Base-by-base conservation (phyloP, 2,888 invertebrate species). In the Eupeodes latifasciatus region DNA sequence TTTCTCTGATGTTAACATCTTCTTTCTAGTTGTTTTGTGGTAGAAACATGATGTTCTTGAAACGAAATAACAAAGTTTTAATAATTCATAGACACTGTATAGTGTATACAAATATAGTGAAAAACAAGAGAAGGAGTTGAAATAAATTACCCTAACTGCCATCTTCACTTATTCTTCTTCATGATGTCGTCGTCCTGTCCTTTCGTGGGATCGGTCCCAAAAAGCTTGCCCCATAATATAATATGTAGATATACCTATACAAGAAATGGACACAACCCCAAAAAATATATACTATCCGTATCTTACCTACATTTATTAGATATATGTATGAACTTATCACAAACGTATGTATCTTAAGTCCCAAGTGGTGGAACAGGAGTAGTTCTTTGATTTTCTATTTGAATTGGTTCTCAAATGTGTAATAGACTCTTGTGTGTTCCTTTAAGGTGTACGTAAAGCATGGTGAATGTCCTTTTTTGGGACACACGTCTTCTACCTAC, bases 351-450 rank as follows among this genome's bases (percentile, higher is more conserved):
- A 53, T 80, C 85, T 80, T 71, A 81, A 78, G 72, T 72, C 85
- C 85, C 76, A 81, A 78, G 72, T 72, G 72, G 49, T 66, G 67
- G 74, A 72, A 57, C 44, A 75, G 69, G 71, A 88, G 85, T 88
- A 88, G 85, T 88, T 88, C 88, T 88, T 88, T 88, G 88, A 88
- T 88, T 88, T 88, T 88, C 88, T 88, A 78, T 88, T 78, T 88
- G 88, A 88, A 88, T 88, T 88, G 75, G 78, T 88, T 88, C 81
- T 85, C 81, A 81, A 88, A 85, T 85, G 53, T 67, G 72, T 64
- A 74, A 51, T 47, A 36, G 69, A 76, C 75, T 66, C 66, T 85
- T 66, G 74, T 77, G 78, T 72, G 76, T 55, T 64, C 66, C 75
- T 71, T 82, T 53, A 51, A 81, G 81, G 40, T 75, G 75, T 16